Base-by-base conservation (phyloP, 2,113 vertebrate species). In the Stegastes partitus region DNA sequence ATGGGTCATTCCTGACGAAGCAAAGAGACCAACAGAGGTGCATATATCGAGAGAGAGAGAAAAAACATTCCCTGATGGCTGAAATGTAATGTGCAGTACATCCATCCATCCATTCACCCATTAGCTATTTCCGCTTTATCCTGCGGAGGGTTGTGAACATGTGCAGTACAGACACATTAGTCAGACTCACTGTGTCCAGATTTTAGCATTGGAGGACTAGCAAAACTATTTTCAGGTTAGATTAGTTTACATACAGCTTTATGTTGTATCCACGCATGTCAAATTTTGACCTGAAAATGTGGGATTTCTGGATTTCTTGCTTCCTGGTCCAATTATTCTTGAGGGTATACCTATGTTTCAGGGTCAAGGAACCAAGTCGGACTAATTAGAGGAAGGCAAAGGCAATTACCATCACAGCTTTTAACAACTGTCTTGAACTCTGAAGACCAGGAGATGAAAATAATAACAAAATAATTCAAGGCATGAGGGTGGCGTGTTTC, bases 1-100 rank as follows among this genome's bases (percentile, higher is more conserved):
- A 81, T 83, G 54, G 69, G 72, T 85, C 65, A 86, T 50, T 74
- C 2, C 37, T 62, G 34, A 68, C 57, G 54, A 79, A 57, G 61
- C 28, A 54, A 54, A 81, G 22, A 50, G 31, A 37, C 14, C 0
- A 11, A 47, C 2, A 22, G 18, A 21, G 44, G 21, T 9, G 22
- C 6, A 62, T 25, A 51, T 19, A n/a, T 6, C 23, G 22, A 64
- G 39, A 47, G 45, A 18, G 1, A 14, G n/a, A 42, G 44, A 34
- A 21, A 53, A 9, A 75, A 37, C 18, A 9, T 49, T 21, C 15
- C 26, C 62, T 25, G 5, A 25, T 63, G 42, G 26, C 6, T 26
- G 39, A 70, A 37, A n/a, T n/a, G 34, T 11, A 31, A 75, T 61
- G 8, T 42, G 18, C 22, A 49, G 23, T 3, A 45, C 21, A 50